Percentiles rank a stretch among this genome's conserved stretches.
Evolutionary conservation across 2,888 invertebrate genomes (phyloP).

Genomic region (Orthosia cruda): DNA sequence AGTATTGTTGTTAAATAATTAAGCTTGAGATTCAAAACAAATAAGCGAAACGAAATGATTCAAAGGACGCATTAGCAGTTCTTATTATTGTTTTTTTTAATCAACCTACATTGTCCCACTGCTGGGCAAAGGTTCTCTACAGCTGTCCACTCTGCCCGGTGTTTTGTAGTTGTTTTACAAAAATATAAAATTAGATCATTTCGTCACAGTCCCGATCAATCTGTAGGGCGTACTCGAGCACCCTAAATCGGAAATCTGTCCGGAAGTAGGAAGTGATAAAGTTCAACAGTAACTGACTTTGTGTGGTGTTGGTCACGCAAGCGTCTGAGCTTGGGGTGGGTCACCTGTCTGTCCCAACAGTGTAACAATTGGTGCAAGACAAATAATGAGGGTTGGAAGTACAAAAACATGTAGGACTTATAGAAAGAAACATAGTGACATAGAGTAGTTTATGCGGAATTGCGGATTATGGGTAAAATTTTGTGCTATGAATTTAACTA

Average conservation of each 20-base stretch:
- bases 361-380: constrained; percentile 77
- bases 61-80: neutral
- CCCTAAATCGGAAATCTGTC: constrained; percentile 80
- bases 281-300: constrained; percentile 87
- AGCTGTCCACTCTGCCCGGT: too few species aligned
- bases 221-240: constrained; percentile 51
- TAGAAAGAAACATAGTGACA: neutral
- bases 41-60: too few species aligned
- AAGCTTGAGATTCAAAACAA: neutral
- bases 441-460: neutral
- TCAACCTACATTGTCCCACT: too few species aligned
- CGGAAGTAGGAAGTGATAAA: constrained; percentile 91
- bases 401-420: neutral
- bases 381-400: constrained; percentile 72
- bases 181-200: neutral
- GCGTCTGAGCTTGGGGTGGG: constrained; percentile 59
- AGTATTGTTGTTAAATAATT: neutral
- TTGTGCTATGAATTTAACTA: neutral
- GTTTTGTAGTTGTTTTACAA: neutral
- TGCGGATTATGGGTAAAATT: neutral
- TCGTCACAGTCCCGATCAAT: constrained; percentile 35
- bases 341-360: constrained; percentile 82
- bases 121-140: too few species aligned
- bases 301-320: constrained; percentile 86
- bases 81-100: too few species aligned